Base-by-base conservation (phyloP, 2,888 invertebrate species). In the Phasia obesa region DNA sequence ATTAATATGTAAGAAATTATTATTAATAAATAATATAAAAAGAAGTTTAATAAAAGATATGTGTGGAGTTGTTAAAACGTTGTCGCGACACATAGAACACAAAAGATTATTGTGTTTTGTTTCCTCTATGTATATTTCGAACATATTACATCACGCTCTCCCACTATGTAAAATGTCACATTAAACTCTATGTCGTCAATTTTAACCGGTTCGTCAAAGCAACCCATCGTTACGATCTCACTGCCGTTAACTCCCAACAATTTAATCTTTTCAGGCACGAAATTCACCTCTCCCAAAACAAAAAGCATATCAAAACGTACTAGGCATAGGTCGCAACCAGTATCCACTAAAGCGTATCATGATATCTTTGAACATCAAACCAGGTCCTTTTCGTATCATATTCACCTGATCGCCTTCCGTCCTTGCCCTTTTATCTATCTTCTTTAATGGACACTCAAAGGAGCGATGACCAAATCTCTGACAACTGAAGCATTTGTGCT, bases 391-490 rank as follows among this genome's bases (percentile, higher is more conserved):
- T 1, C 11, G 49, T 11, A 19, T 21, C 49, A 60, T 60, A n/a
- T 60, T 60, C 3, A 15, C 60, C 23, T 47, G 64, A 17, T 31
- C 19, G 17, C 64, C 17, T 15, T 47, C 47, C 17, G 2, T 19
- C 13, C 44, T 47, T 17, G 17, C 6, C 0, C 17, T 65, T 9
- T 25, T 27, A 7, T 38, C 38, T 7, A 35, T 17, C 1, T 19
- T 69, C 38, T 31, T 23, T 3, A n/a, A n/a, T 11, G 25, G 11
- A 44, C 69, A 69, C 3, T 69, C 55, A 13, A 69, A 69, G 0
- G 67, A 69, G 5, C 44, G 55, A 27, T 69, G 69, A 2, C 67
- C 67, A 17, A 67, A 67, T 5, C 11, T 11, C 5, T 49, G 49
- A 9, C 65, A 65, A 1, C 17, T 35, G 3, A 65, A 65, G 31